Percentiles rank a stretch among this genome's conserved stretches.
Evolutionary conservation across 2,113 vertebrate genomes (phyloP).

Genomic region (Acanthochromis polyacanthus): DNA sequence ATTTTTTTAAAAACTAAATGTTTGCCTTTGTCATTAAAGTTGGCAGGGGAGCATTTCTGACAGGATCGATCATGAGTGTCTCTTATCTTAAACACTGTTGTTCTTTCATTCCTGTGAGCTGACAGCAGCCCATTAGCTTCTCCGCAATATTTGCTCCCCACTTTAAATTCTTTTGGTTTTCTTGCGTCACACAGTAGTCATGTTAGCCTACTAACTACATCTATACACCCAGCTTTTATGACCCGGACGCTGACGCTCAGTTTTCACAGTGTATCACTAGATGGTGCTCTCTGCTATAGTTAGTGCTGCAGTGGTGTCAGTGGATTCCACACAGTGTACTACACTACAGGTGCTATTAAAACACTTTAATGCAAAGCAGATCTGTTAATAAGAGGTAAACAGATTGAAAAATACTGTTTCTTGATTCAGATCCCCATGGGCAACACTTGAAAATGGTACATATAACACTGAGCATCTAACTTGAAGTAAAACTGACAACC

Average conservation of each 20-base stretch:
- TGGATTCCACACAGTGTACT: no score
- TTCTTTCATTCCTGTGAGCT: conserved; percentile 1
- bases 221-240: background rate
- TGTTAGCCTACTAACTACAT: no score
- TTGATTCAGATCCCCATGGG: no score
- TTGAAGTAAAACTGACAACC: no score
- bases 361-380: no score
- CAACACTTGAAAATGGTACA: no score
- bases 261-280: conserved; percentile 24
- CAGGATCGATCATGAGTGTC: conserved; percentile 13
- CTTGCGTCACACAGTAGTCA: background rate
- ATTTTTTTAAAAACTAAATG: no score
- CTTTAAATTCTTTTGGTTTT: conserved; percentile 24
- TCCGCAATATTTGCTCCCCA: conserved; percentile 12
- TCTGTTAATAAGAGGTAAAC: no score
- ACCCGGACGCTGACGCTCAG: background rate
- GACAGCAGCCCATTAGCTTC: background rate
- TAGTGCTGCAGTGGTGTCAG: background rate
- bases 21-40: background rate
- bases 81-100: conserved; percentile 3
- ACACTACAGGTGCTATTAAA: no score
- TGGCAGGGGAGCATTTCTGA: background rate
- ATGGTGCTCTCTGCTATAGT: conserved; percentile 31
- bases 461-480: no score
- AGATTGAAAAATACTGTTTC: no score